Base-by-base conservation (phyloP, 2,113 vertebrate genomes). In the Lophochroa leadbeateri region DNA sequence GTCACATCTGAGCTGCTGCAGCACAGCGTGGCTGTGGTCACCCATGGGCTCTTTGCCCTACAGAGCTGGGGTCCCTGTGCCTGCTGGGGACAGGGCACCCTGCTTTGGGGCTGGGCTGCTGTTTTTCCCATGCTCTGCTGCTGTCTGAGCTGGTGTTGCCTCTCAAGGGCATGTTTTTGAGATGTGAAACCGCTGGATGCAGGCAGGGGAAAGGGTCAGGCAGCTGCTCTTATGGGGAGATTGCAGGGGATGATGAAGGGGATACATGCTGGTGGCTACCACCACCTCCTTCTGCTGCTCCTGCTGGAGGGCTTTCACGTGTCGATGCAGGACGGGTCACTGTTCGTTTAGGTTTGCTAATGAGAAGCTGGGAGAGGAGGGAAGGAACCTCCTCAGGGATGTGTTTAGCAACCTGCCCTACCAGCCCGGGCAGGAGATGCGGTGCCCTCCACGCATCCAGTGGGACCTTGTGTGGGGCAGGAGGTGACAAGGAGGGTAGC, bases 171-270 rank as follows among this genome's bases (percentile, higher is more conserved):
- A 3, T 0, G 4, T 7, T 65, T 90, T 69, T 13, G 15, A 52
- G 53, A 5, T 63, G 28, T 20, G 2, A 44, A 0, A 0, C 12
- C 3, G 0, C 28, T 60, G 46, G 43, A 15, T 23, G n/a, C 0
- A 1, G 35, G 44, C 33, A 69, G 78, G 28, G 47, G 60, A 49
- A 41, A 35, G 61, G 57, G 9, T 61, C 0, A 1, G 46, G 55
- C 61, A 52, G 60, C 33, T 43, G 80, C 69, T 31, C 11, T 49
- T 6, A 0, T 3, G 5, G 10, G 29, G 37, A 49, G 46, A 57
- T 39, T 21, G 43, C 58, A 21, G 33, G 55, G 10, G 60, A 6
- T 58, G 84, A 63, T 7, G 2, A 27, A 71, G 55, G 47, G 33
- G 39, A 19, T 35, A 1, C 3, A 1, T 1, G 10, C 16, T 18